phyloP scores from a whole-genome alignment of 1,140 invertebrate genomes.

The Whitmania pigra region DNA sequence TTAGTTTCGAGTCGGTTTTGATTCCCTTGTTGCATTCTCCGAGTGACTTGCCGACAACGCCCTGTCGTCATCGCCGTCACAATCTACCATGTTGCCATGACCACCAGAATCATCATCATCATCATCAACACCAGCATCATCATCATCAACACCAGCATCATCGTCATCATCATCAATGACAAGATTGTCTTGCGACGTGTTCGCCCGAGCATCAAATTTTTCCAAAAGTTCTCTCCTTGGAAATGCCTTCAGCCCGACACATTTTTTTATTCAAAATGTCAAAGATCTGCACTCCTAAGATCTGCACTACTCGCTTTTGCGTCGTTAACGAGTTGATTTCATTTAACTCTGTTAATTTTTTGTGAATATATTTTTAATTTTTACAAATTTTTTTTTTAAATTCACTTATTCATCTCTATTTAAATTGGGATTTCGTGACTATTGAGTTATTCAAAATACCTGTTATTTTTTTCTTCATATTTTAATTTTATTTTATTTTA shows the following conservation, averaged over 20 bases:
- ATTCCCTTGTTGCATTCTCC: neutral
- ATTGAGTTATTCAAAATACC: neutral
- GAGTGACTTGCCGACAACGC: neutral
- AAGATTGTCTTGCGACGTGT: too few relatives aligned
- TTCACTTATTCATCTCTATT: too few relatives aligned
- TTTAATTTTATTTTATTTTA: neutral
- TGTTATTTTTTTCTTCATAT: neutral
- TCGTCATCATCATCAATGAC: slow-evolving; percentile 1
- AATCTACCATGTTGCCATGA: neutral
- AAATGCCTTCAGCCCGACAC: too few relatives aligned
- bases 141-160: neutral
- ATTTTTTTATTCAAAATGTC: neutral
- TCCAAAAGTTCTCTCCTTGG: too few relatives aligned
- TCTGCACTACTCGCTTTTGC: neutral
- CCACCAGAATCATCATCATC: neutral
- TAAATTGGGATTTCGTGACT: neutral
- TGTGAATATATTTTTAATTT: too few relatives aligned
- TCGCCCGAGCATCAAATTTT: too few relatives aligned
- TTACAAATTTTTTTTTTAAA: too few relatives aligned
- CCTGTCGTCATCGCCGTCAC: neutral
- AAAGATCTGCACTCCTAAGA: neutral
- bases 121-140: neutral
- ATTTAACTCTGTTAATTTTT: too few relatives aligned
- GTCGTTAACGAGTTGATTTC: too few relatives aligned
- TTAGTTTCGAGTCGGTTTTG: neutral